These are phyloP conservation scores for Pentamera pediparva DNA, from an alignment of 53 echinoderm and acorn worm genomes.

Conservation along the genomic window DNA sequence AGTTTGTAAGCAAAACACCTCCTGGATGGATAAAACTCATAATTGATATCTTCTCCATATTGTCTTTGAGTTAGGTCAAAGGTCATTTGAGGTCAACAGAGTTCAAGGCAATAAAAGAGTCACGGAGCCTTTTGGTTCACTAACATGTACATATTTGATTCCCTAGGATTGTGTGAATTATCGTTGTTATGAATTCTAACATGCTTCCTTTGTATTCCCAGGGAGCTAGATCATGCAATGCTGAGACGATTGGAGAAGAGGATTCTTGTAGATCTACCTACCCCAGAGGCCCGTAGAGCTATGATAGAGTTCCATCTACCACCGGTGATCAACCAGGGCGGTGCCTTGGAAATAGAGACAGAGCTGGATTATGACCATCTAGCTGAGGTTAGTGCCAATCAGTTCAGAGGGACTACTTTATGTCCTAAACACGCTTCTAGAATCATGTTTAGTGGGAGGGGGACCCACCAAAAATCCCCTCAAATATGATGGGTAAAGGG, in stretches of 20 bases:
- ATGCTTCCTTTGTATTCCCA: constrained; percentile 4
- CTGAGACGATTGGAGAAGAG: constrained; percentile 85
- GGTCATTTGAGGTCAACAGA: too few species aligned
- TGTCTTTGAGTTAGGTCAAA: too few species aligned
- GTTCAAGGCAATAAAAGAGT: neutral
- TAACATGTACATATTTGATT: too few species aligned
- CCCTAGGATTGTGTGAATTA: too few species aligned
- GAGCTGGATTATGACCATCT: constrained; percentile 66
- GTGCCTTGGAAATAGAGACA: constrained; percentile 73
- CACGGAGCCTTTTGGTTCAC: too few species aligned
- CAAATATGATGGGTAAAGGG: neutral
- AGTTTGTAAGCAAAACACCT: too few species aligned
- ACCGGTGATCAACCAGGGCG: constrained; percentile 66
- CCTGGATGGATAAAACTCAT: too few species aligned
- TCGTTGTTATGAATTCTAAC: neutral
- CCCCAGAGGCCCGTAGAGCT: constrained; percentile 65
- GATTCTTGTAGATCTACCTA: constrained; percentile 83
- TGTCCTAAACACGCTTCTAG: too few species aligned
- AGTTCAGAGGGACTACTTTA: too few species aligned
- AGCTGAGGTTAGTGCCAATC: constrained; percentile 62
- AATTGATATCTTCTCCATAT: too few species aligned
- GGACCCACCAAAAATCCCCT: neutral
- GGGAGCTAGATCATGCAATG: constrained; percentile 98
- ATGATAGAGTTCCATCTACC: constrained; percentile 90
- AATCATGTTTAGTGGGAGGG: neutral